Percentiles rank a stretch among this genome's conserved stretches.
Conservation (phyloP, 2,113 vertebrate genomes). For the Clarias magur region DNA sequence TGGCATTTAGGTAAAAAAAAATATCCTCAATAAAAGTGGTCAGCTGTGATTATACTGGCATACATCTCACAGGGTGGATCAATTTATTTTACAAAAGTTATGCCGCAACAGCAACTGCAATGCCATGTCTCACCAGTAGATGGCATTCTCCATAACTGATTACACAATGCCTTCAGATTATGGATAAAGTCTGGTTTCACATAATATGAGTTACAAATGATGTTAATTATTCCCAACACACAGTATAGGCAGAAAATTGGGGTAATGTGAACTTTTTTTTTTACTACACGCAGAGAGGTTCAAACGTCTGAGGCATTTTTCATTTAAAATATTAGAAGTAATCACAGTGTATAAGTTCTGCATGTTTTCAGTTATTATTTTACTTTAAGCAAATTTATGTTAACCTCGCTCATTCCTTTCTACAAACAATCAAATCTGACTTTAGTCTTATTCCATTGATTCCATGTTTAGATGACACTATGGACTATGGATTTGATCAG, state of each 20-base stretch:
- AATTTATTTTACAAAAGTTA: not conserved
- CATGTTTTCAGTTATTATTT: not conserved
- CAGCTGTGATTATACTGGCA: not conserved
- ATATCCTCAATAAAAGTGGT: not conserved
- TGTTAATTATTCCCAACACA: slow-evolving; percentile 9
- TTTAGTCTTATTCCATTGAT: not conserved
- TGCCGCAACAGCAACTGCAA: not conserved
- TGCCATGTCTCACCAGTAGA: slow-evolving; percentile 28
- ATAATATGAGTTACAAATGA: slow-evolving; percentile 20
- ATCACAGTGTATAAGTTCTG: not conserved
- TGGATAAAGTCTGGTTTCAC: not conserved
- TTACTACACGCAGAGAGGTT: not conserved
- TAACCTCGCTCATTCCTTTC: not conserved
- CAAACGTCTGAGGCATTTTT: not conserved
- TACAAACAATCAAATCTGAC: not conserved
- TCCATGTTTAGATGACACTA: not conserved
- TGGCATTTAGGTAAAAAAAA: too few species aligned
- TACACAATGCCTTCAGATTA: not conserved
- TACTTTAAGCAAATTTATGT: not conserved
- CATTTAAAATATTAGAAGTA: not conserved
- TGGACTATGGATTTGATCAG: not conserved
- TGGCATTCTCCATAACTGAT: slow-evolving; percentile 23
- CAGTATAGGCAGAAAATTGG: not conserved
- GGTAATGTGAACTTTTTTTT: not conserved
- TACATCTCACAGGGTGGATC: too few species aligned